Evolutionary conservation across 2,888 invertebrate species (phyloP), one percentile per base, ranked within the genome.

Genomic region (Frankliniella fusca): DNA sequence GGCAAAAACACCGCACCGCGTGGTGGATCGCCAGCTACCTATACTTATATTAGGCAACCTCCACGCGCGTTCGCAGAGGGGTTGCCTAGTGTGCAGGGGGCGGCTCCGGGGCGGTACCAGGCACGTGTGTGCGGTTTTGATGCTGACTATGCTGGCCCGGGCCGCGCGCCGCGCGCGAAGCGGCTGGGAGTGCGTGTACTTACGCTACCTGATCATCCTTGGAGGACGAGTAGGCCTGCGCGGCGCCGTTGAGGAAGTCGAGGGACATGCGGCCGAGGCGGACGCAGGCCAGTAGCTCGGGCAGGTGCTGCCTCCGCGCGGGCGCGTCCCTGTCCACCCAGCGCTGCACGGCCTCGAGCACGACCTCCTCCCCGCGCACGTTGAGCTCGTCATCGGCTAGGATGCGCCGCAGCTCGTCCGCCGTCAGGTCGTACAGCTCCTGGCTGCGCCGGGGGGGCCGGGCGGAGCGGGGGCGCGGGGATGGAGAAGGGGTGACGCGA

Each of bases 371-470:
- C 85, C 91, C 91, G 83, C 91, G 90, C 28, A 93, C 92, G 87
- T 94, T 94, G 81, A 95, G 88, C 86, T 93, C 92, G 86, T 95
- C 94, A 86, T 94, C 92, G 81, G 89, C 88, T 81, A 94, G 88
- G 84, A 94, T 90, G 83, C 91, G 90, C 85, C 90, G 89, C 80
- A 94, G 87, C 86, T 94, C 93, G 80, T 92, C 90, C 81, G 89
- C 89, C 5, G 90, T 88, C 82, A 94, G 88, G 81, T 91, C 89
- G 86, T 90, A 90, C 87, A 93, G 93, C 87, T 93, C 93, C 82
- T 89, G 88, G 87, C 92, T 80, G 20, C 3, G 27, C 23, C 11
- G 9, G n/a, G 3, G 10, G 65, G n/a, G n/a, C 20, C 15, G n/a
- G n/a, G n/a, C 18, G 23, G 23, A 9, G 70, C 23, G 54, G 54